These are phyloP conservation scores for Phasianus colchicus DNA, from an alignment of 2,113 vertebrate genomes.

Conservation along the genomic window DNA sequence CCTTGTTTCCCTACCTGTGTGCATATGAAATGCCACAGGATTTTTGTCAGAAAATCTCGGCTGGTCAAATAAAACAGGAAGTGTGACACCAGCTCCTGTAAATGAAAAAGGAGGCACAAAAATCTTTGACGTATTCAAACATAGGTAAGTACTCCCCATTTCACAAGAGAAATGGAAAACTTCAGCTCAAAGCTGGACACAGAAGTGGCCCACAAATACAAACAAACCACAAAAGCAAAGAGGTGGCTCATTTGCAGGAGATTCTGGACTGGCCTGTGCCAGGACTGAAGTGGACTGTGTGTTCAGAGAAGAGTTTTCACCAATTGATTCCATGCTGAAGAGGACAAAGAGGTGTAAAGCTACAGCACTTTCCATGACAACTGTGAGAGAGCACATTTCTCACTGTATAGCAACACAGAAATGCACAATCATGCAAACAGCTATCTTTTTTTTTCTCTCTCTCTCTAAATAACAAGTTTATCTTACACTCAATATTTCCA, in stretches of 20 bases:
- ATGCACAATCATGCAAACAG: background rate
- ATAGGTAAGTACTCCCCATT: background rate
- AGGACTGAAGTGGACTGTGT: background rate
- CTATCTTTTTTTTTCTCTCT: background rate
- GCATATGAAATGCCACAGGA: background rate
- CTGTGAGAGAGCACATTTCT: background rate
- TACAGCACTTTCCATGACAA: background rate
- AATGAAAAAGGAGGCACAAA: background rate
- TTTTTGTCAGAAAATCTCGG: background rate
- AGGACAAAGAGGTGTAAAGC: background rate
- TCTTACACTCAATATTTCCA: background rate
- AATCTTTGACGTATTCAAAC: background rate
- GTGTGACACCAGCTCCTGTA: background rate
- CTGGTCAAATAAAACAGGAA: background rate
- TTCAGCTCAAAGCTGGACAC: background rate
- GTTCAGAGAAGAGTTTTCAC: background rate
- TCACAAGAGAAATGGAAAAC: background rate
- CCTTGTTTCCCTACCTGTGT: background rate
- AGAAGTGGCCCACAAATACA: background rate
- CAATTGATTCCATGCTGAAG: background rate
- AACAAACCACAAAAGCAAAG: background rate
- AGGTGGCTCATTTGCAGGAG: background rate
- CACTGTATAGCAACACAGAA: background rate
- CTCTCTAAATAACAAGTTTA: background rate
- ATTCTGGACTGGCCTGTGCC: background rate